Conservation (phyloP, 2,888 invertebrate species). For the Fragum fragum region DNA sequence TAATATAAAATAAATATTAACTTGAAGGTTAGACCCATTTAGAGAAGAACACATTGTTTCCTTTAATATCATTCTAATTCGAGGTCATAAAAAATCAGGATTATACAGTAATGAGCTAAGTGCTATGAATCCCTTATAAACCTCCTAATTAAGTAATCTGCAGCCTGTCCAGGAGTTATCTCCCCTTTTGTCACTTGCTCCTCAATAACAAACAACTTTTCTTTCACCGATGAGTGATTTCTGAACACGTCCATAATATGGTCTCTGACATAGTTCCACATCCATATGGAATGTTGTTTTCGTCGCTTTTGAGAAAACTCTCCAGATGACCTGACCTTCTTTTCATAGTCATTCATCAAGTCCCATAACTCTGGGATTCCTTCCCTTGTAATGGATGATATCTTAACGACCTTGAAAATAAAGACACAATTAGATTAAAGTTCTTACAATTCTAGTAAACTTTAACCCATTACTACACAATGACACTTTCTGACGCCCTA, state of each 20-base stretch:
- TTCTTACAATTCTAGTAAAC: no score
- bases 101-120: no score
- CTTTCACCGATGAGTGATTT: conserved; percentile 80
- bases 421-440: no score
- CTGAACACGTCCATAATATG: conserved; percentile 85
- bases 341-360: conserved; percentile 83
- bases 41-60: no score
- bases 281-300: conserved; percentile 86
- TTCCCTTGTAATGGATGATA: conserved; percentile 87
- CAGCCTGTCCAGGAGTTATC: conserved; percentile 86
- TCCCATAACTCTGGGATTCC: conserved; percentile 87
- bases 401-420: conserved; percentile 86
- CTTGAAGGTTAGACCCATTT: no score
- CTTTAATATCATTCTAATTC: no score
- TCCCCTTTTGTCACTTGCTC: conserved; percentile 82
- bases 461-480: no score
- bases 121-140: conserved; percentile 74
- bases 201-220: conserved; percentile 80
- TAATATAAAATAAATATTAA: no score
- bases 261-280: conserved; percentile 87
- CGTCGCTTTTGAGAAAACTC: conserved; percentile 84
- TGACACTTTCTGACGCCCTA: no score
- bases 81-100: no score
- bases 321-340: conserved; percentile 79
- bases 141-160: conserved; percentile 84